Base-by-base conservation (phyloP, 2,113 vertebrate species). In the Crotalus helleri region DNA sequence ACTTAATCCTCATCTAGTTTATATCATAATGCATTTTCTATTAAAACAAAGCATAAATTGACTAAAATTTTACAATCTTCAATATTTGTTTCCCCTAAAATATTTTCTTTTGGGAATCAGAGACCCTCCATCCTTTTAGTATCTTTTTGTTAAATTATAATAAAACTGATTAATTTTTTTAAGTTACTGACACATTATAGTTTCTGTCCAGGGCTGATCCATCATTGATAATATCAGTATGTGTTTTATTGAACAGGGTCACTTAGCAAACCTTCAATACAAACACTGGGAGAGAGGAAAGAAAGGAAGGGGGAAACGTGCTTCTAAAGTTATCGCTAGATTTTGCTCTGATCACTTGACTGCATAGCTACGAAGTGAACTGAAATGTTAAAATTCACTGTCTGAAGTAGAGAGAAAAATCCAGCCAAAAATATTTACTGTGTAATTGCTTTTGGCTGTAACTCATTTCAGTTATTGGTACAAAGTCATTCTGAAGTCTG, bases 401-500 rank as follows among this genome's bases (percentile, higher is more conserved):
- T 89, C 93, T 92, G 93, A 55, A 93, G 91, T 93, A 95, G 94
- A 90, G 94, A 96, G 97, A 97, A 96, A 97, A 97, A 96, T 96
- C 93, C 69, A 94, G 81, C 94, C 93, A 92, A 89, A 95, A 94
- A 91, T 96, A 87, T 64, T 95, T 93, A 85, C 93, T 49, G 88
- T 55, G 39, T 9, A 2, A 90, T 86, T 95, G 95, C 69, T 94
- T 81, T 94, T 93, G 92, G 94, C 95, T 97, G 92, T 94, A 95
- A 95, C 94, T 96, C 93, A 51, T 12, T 2, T 86, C 93, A 95
- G 95, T 81, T 92, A 95, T 96, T 97, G 96, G 95, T 97, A 97
- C 97, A 97, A 98, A 98, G 98, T 98, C 97, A 97, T 98, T 98
- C 97, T 98, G 97, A 98, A 97, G 98, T 97, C 96, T 96, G 96